Base-by-base conservation (phyloP, 1,140 invertebrate species). In the Cotesia vestalis region DNA sequence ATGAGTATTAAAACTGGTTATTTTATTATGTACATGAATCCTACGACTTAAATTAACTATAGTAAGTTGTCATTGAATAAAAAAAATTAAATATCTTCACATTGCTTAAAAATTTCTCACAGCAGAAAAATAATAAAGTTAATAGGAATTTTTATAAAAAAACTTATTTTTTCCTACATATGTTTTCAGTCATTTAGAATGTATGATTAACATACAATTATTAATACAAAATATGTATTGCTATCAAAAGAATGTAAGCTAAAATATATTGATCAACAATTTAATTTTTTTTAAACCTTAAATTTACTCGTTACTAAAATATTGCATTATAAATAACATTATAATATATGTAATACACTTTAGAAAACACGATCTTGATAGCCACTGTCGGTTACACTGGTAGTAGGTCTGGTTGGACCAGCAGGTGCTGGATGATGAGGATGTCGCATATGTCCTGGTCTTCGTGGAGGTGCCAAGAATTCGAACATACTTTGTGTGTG, bases 401-500 rank as follows among this genome's bases (percentile, higher is more conserved):
- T 69, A 83, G 87, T 73, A 81, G 89, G 76, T 88, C 90, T 77
- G 75, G 89, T 77, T 78, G 89, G 81, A 57, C 88, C 83, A 55
- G 85, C 76, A 75, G 88, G 72, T 73, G 90, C 80, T 82, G 88
- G 82, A 80, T 91, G 88, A 81, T 93, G 92, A 73, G 93, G 93
- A 78, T 92, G 91, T 14, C 92, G 88, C 73, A 91, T 88, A 75
- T 92, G 89, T 72, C 94, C 92, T 5, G 90, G 90, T 3, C 91
- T 89, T 72, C 94, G 85, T 3, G 94, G 94, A 0, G 95, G 96
- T 0, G 96, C 95, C 60, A 98, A 86, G 82, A 95, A 98, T 84
- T 98, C 97, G 81, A 98, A 98, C 96, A 98, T 98, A 82, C 95
- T 97, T 77, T 96, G 95, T 0, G 92, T 93, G 81, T 98, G 96